Percentiles rank a stretch among this genome's conserved stretches.
phyloP scores from a whole-genome alignment of 2,797 vertebrate species.

The Chiloscyllium punctatum region DNA sequence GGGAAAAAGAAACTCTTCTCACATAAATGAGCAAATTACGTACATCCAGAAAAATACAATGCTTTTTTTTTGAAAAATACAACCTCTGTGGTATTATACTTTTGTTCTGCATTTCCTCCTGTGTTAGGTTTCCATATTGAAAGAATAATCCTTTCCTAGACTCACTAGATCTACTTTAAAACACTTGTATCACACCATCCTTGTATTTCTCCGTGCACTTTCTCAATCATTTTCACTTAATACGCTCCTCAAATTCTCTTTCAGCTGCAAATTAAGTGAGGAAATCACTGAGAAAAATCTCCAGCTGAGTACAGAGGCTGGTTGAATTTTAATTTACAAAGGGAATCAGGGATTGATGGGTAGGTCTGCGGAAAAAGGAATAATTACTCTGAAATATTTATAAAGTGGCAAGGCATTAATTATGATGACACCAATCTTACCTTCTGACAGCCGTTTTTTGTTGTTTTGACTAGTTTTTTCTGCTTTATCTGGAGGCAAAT shows the following conservation, averaged over 20 bases:
- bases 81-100: not conserved
- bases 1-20: not conserved
- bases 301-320: not conserved
- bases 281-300: not conserved
- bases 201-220: not conserved
- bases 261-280: not conserved
- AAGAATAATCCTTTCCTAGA: not conserved
- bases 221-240: not conserved
- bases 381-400: conserved; percentile 26
- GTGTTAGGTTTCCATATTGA: not conserved
- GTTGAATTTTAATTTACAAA: conserved; percentile 32
- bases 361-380: conserved; percentile 11
- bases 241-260: not conserved
- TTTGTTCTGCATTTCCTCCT: not conserved
- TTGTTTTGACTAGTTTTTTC: not conserved
- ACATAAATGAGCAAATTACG: not conserved
- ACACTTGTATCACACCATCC: not conserved
- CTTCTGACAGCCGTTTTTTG: not conserved
- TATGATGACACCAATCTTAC: conserved; percentile 19
- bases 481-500: not conserved
- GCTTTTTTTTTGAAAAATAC: not conserved
- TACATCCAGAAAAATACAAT: not conserved
- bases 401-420: conserved; percentile 3
- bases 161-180: not conserved
- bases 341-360: conserved; percentile 20